A percentile compares a stretch with the other conserved stretches of the same genome.
phyloP scores from a whole-genome alignment of 1,140 invertebrate genomes.

The Antheraea mylitta region DNA sequence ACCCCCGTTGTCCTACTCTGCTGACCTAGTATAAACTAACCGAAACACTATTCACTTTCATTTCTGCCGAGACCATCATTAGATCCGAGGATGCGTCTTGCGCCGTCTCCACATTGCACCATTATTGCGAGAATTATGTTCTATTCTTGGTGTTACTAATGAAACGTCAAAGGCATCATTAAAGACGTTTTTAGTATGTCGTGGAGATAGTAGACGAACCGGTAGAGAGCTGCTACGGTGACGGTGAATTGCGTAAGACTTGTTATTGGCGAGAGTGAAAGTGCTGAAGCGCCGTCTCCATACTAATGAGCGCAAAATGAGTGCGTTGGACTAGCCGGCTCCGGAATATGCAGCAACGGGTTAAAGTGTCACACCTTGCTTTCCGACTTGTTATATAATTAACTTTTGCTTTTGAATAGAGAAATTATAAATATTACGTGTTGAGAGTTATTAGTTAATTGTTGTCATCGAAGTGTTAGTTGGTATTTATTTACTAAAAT shows the following conservation, averaged over 20 bases:
- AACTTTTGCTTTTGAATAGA: constrained; percentile 46
- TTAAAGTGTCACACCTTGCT: constrained; percentile 65
- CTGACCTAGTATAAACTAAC: constrained; percentile 69
- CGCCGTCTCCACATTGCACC: constrained; percentile 37
- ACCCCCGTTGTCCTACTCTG: constrained; percentile 73
- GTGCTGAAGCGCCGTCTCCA: constrained; percentile 67
- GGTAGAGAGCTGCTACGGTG: constrained; percentile 59
- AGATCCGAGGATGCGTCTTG: constrained; percentile 59
- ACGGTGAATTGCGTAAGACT: constrained; percentile 61
- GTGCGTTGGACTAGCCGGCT: constrained; percentile 48
- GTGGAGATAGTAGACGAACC: constrained; percentile 45
- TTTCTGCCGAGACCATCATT: constrained; percentile 65
- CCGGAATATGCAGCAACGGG: constrained; percentile 63
- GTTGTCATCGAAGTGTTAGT: neutral
- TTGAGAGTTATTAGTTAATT: constrained; percentile 2
- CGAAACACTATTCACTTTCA: constrained; percentile 74
- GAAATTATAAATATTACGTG: constrained; percentile 29
- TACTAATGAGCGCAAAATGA: constrained; percentile 70
- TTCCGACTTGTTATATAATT: constrained; percentile 57
- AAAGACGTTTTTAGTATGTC: constrained; percentile 20
- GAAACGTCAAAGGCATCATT: neutral
- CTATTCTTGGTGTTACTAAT: constrained; percentile 24
- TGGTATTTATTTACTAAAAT: neutral
- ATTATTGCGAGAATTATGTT: constrained; percentile 45
- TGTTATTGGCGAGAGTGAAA: constrained; percentile 73